Base-by-base conservation (phyloP, 2,888 invertebrate species). In the Bellardia bayeri region DNA sequence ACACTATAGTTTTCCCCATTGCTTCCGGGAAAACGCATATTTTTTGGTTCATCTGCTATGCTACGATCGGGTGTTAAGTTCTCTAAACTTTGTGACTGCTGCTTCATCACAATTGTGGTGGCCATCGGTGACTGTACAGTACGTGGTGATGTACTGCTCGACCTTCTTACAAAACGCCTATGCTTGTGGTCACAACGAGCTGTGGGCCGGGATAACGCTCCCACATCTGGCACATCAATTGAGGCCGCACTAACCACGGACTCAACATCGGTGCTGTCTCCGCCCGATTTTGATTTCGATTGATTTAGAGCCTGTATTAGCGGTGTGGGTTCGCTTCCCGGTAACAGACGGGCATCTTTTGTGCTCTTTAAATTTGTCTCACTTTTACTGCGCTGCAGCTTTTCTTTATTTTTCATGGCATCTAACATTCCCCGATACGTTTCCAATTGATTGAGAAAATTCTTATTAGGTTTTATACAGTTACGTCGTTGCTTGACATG, bases 391-490 rank as follows among this genome's bases (percentile, higher is more conserved):
- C 98, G 95, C 94, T 98, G 98, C 90, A 98, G 94, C 93, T 97
- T 98, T 92, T 98, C 98, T 91, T 98, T 97, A 92, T 98, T 98
- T 93, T 98, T 98, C 97, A 98, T 98, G 14, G 99, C 99, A 92
- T 98, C 98, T 90, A 99, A 95, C 92, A 99, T 99, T 86, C 98
- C 99, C 94, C 98, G 97, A 94, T 99, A 99, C 13, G 98, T 99
- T 94, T 98, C 98, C 90, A 99, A 95, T 94, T 99, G 99, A 90
- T 96, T 95, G 90, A 98, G 95, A 94, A 99, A 99, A 91, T 98
- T 98, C 75, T 96, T 96, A 94, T 99, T 99, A 11, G 99, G 99
- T 93, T 98, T 98, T 89, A 99, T 98, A 94, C 99, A 99, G 92
- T 95, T 97, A 40, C 99, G 95, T 92, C 97, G 97, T 86, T 97